phyloP scores from a whole-genome alignment of 2,888 invertebrate genomes.

The Carabus problematicus region DNA sequence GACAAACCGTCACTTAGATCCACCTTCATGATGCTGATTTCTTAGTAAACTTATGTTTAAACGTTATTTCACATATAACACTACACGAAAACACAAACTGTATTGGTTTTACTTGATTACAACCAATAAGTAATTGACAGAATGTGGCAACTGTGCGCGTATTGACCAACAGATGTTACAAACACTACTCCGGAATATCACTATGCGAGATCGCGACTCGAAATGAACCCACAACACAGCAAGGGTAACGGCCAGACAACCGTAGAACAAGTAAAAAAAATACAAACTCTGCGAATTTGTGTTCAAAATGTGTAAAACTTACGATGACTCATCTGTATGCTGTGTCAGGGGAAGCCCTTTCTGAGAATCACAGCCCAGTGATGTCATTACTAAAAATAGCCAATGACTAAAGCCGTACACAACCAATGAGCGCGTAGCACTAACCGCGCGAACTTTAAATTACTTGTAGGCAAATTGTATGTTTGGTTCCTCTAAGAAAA shows the following conservation, averaged over 20 bases:
- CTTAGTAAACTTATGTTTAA: constrained; percentile 29
- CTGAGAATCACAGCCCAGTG: constrained; percentile 56
- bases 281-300: constrained; percentile 42
- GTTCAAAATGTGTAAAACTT: constrained; percentile 49
- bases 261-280: constrained; percentile 27
- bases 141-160: constrained; percentile 5
- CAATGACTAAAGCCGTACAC: constrained; percentile 47
- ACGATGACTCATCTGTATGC: constrained; percentile 54
- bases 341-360: constrained; percentile 57
- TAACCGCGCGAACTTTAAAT: constrained; percentile 16
- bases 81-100: background rate
- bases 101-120: background rate
- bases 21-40: constrained; percentile 54
- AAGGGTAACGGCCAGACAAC: constrained; percentile 21
- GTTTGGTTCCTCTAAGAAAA: background rate
- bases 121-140: background rate
- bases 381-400: constrained; percentile 59
- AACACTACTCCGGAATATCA: constrained; percentile 9
- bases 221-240: constrained; percentile 11
- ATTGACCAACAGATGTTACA: constrained; percentile 11
- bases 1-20: constrained; percentile 58
- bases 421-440: constrained; percentile 7
- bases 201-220: constrained; percentile 1
- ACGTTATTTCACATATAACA: background rate
- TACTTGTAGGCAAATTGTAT: background rate